These are phyloP conservation scores for Neotragus pygmaeus DNA, from an alignment of 2,113 vertebrate genomes.

Conservation along the genomic window DNA sequence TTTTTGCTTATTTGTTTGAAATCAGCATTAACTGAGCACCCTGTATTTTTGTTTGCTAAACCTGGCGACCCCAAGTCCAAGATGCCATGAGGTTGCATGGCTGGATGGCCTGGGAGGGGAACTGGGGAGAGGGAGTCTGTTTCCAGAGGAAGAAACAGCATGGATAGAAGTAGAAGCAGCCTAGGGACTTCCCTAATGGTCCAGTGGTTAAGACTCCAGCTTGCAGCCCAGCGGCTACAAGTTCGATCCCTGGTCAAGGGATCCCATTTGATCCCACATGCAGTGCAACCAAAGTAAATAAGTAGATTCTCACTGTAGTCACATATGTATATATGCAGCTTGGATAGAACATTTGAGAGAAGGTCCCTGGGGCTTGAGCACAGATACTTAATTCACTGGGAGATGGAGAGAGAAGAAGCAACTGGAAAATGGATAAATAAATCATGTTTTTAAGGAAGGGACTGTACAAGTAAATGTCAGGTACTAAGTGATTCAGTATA, in stretches of 20 bases:
- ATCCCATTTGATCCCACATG: not conserved
- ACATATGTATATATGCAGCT: not conserved
- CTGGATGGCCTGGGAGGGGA: not conserved
- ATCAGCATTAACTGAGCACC: not conserved
- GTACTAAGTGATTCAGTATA: conserved; percentile 15
- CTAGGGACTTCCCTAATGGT: not conserved
- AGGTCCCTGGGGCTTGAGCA: not conserved
- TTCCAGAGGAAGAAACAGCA: not conserved
- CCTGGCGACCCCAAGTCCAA: not conserved
- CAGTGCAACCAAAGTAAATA: not conserved
- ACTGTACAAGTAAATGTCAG: conserved; percentile 31
- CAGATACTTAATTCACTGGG: not conserved
- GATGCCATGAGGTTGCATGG: not conserved
- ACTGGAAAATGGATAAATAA: not conserved
- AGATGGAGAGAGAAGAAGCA: not conserved
- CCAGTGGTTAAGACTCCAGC: not conserved
- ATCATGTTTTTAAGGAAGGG: not conserved
- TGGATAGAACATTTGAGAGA: not conserved
- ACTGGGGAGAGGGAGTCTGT: not conserved
- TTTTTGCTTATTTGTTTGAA: not conserved
- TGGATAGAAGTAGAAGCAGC: not conserved
- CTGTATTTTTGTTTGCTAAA: not conserved
- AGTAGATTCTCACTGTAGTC: not conserved
- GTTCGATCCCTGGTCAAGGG: not conserved
- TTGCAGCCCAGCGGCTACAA: not conserved